Conservation (phyloP, 1,140 invertebrate genomes). For the Contarinia nasturtii region DNA sequence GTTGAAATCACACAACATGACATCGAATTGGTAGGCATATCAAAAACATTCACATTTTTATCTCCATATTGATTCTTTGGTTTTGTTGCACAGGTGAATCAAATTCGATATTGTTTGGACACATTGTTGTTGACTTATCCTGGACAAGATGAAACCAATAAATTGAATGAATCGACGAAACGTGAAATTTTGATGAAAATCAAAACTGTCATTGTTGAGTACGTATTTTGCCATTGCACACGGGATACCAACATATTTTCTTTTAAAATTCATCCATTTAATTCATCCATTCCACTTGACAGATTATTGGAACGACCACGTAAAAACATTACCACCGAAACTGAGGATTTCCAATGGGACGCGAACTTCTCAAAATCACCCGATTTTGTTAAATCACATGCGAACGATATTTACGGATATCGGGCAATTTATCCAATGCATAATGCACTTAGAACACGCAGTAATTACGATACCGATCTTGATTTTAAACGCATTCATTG, state of each 20-base stretch:
- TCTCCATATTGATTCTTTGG: background rate
- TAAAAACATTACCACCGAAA: constrained; percentile 12
- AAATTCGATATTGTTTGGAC: constrained; percentile 38
- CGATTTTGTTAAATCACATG: background rate
- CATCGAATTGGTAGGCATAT: constrained; percentile 30
- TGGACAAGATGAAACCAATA: too few species aligned
- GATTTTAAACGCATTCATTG: too few species aligned
- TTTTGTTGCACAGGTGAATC: constrained; percentile 30
- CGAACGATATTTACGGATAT: constrained; percentile 19
- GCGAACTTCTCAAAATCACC: constrained; percentile 22
- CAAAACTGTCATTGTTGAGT: too few species aligned
- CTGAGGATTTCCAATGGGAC: constrained; percentile 22
- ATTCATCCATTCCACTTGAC: constrained; percentile 9
- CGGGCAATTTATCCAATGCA: constrained; percentile 34
- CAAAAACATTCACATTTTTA: background rate
- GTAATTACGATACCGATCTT: too few species aligned
- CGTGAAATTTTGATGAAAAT: too few species aligned
- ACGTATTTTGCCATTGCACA: too few species aligned
- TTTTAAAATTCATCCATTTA: too few species aligned
- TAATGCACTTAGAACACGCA: constrained; percentile 20
- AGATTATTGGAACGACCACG: constrained; percentile 17
- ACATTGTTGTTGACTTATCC: constrained; percentile 22
- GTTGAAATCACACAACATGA: constrained; percentile 43
- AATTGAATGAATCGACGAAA: too few species aligned
- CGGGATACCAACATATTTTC: too few species aligned